These are phyloP conservation scores for Nansenia antarctica DNA, from an alignment of 2,113 vertebrate genomes.

Conservation along the genomic window DNA sequence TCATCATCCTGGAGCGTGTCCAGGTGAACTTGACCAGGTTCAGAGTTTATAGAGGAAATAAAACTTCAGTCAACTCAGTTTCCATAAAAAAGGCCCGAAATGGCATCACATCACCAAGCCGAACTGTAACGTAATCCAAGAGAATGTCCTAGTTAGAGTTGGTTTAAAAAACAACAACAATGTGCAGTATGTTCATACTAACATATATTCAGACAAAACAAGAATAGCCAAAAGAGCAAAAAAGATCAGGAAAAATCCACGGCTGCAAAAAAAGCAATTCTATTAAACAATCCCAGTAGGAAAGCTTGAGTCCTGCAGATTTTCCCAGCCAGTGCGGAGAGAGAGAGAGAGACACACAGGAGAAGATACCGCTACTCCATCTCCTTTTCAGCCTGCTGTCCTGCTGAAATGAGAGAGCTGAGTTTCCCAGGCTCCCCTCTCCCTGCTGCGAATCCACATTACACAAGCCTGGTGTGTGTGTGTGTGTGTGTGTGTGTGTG, in stretches of 20 bases:
- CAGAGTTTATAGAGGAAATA: too few relatives aligned
- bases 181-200: too few relatives aligned
- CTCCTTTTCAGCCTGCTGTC: slow-evolving; percentile 38
- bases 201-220: too few relatives aligned
- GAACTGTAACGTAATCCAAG: too few relatives aligned
- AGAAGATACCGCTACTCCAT: background rate
- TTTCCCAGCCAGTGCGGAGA: slow-evolving; percentile 37
- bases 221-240: background rate
- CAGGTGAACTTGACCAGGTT: too few relatives aligned
- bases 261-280: background rate
- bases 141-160: too few relatives aligned
- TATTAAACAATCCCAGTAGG: background rate
- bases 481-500: too few relatives aligned
- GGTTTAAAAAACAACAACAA: too few relatives aligned
- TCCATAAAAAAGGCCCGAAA: too few relatives aligned
- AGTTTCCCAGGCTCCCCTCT: slow-evolving; percentile 35
- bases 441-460: slow-evolving; percentile 37
- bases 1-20: too few relatives aligned
- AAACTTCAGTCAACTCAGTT: too few relatives aligned
- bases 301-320: background rate
- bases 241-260: background rate
- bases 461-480: slow-evolving; percentile 48
- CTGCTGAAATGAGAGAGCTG: slow-evolving; percentile 28
- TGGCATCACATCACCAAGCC: too few relatives aligned
- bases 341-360: background rate